Evolutionary conservation across 1,140 invertebrate species (phyloP).

Genomic region (Microvelia longipes): DNA sequence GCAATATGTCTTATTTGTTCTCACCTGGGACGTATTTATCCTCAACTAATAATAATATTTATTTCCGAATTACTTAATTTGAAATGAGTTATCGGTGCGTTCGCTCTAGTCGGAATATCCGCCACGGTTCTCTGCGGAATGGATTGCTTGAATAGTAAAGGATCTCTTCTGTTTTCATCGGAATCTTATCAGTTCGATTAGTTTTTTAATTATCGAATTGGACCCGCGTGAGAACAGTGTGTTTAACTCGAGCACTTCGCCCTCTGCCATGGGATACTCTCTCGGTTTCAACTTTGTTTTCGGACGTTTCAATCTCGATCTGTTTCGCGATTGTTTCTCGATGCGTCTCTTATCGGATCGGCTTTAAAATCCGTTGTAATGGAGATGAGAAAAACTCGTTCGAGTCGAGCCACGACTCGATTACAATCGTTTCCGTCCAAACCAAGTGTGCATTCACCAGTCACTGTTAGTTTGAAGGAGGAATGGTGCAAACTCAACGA

Average conservation of each 20-base stretch:
- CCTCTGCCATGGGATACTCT: neutral
- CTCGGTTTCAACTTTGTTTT: no score
- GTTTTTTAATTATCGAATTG: no score
- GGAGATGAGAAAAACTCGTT: slow-evolving; percentile 15
- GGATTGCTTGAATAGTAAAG: no score
- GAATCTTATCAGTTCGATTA: no score
- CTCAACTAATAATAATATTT: no score
- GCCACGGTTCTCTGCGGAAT: no score
- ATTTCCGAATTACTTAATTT: neutral
- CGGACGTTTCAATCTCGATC: neutral
- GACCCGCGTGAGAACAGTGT: neutral
- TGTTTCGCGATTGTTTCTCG: neutral
- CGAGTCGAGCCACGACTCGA: slow-evolving; percentile 14
- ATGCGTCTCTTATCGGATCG: neutral
- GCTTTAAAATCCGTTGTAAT: slow-evolving; percentile 5
- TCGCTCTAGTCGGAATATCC: no score
- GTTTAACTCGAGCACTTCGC: no score
- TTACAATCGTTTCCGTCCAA: slow-evolving; percentile 10
- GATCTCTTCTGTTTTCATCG: no score
- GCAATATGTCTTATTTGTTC: neutral
- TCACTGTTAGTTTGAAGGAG: slow-evolving; percentile 15
- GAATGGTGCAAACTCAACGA: slow-evolving; percentile 18
- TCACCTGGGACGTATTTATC: no score
- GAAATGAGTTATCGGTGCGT: neutral
- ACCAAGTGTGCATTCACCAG: slow-evolving; percentile 11